These are phyloP conservation scores for Acrocephalus kingi DNA, from an alignment of 2,113 vertebrate species.

Conservation along the genomic window DNA sequence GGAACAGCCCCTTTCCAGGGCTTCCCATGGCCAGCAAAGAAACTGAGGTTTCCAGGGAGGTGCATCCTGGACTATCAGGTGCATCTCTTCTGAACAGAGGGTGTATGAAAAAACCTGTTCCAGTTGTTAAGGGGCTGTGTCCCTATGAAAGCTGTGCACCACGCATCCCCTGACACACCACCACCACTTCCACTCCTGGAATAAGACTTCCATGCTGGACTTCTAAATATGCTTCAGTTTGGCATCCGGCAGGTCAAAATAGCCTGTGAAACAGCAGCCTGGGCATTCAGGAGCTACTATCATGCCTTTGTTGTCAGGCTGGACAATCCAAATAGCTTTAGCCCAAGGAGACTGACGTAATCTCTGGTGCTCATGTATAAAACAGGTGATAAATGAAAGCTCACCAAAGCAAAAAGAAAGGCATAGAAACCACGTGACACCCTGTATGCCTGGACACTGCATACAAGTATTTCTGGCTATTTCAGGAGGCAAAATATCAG, in stretches of 20 bases:
- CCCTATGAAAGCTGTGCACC: fast-evolving
- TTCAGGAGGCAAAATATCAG: background rate
- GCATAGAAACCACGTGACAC: background rate
- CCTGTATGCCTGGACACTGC: fast-evolving
- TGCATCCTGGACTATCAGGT: fast-evolving
- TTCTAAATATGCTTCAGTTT: background rate
- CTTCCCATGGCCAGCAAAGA: fast-evolving
- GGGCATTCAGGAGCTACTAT: background rate
- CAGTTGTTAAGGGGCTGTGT: background rate
- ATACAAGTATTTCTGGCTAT: background rate
- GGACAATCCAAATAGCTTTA: background rate
- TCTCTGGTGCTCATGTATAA: background rate
- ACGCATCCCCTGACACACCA: background rate
- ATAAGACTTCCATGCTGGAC: background rate
- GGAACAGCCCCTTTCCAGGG: background rate
- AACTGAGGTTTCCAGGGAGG: background rate
- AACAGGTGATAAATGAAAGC: background rate
- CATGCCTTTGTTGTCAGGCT: background rate
- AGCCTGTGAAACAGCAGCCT: background rate
- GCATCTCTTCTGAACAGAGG: fast-evolving
- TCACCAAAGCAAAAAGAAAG: background rate
- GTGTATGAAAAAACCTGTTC: fast-evolving
- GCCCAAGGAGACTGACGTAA: background rate
- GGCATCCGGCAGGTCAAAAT: background rate
- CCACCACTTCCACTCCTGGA: background rate